These are phyloP conservation scores for Origma solitaria DNA, from an alignment of 2,113 vertebrate species.

Conservation along the genomic window DNA sequence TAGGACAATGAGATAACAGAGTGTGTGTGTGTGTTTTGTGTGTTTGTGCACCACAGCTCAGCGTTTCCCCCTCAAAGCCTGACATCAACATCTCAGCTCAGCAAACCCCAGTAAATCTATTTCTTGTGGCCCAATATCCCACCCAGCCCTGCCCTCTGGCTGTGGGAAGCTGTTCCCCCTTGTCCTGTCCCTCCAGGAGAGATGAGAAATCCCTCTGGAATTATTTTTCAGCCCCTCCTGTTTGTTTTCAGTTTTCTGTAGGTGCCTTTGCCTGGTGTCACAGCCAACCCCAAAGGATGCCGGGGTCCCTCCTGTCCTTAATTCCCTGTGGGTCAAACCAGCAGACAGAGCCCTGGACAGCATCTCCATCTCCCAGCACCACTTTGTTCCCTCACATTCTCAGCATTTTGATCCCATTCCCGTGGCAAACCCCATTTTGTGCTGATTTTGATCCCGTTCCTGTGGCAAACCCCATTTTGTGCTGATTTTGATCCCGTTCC, in stretches of 20 bases:
- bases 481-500: fast-evolving
- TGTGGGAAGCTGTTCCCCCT: not conserved
- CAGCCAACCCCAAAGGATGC: fast-evolving
- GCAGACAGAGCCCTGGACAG: not conserved
- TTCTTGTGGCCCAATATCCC: not conserved
- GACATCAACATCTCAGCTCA: not conserved
- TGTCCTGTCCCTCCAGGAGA: not conserved
- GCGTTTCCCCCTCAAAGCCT: fast-evolving
- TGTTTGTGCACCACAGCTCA: not conserved
- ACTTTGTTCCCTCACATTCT: too few species aligned
- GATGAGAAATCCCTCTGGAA: not conserved
- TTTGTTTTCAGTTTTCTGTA: not conserved
- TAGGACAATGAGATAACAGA: fast-evolving
- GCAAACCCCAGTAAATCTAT: not conserved
- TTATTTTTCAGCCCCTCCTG: not conserved
- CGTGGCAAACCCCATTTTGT: too few species aligned
- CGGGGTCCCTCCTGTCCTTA: fast-evolving
- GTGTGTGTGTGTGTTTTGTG: too few species aligned
- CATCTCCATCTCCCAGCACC: not conserved
- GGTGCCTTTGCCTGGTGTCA: not conserved
- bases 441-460: too few species aligned
- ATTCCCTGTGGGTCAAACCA: not conserved
- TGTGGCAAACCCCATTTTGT: too few species aligned
- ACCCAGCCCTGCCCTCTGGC: not conserved
- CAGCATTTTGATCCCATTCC: too few species aligned